These are phyloP conservation scores for Mus caroli DNA, from an alignment of 2,797 vertebrate species.

Conservation along the genomic window DNA sequence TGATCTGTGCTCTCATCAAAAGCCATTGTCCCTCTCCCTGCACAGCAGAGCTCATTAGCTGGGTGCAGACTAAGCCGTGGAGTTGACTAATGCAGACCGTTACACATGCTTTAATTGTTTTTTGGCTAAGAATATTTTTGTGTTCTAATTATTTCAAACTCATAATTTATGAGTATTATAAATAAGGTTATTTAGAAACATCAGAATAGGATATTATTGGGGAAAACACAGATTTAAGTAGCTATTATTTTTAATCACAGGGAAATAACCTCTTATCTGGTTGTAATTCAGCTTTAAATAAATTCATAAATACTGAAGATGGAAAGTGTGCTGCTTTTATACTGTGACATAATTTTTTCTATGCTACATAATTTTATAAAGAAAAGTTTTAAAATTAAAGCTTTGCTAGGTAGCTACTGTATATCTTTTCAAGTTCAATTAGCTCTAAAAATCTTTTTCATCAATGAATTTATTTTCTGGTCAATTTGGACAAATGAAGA, in stretches of 20 bases:
- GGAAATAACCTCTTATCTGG: slow-evolving; percentile 39
- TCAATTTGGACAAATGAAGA: slow-evolving; percentile 52
- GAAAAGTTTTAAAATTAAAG: slow-evolving; percentile 52
- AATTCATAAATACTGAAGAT: slow-evolving; percentile 47
- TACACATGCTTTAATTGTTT: neutral
- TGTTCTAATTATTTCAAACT: slow-evolving; percentile 53
- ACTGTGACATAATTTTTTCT: neutral
- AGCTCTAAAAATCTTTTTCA: slow-evolving; percentile 11
- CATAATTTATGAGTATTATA: slow-evolving; percentile 16
- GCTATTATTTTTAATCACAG: slow-evolving; percentile 57
- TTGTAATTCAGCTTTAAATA: slow-evolving; percentile 53
- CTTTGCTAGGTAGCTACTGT: slow-evolving; percentile 33
- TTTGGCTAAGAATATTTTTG: slow-evolving; percentile 28
- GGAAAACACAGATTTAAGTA: slow-evolving; percentile 1
- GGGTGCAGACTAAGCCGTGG: neutral
- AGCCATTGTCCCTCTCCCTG: neutral
- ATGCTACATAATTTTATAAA: slow-evolving; percentile 41
- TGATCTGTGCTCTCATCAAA: neutral
- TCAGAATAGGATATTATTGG: slow-evolving; percentile 40
- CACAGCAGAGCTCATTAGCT: slow-evolving; percentile 35
- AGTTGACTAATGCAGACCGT: slow-evolving; percentile 10
- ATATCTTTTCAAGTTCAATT: slow-evolving; percentile 38
- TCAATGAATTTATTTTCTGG: slow-evolving; percentile 44
- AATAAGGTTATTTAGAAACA: slow-evolving; percentile 61
- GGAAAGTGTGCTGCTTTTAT: slow-evolving; percentile 54